phyloP scores from a whole-genome alignment of 2,797 vertebrate species.

The Scomberomorus guttatus region DNA sequence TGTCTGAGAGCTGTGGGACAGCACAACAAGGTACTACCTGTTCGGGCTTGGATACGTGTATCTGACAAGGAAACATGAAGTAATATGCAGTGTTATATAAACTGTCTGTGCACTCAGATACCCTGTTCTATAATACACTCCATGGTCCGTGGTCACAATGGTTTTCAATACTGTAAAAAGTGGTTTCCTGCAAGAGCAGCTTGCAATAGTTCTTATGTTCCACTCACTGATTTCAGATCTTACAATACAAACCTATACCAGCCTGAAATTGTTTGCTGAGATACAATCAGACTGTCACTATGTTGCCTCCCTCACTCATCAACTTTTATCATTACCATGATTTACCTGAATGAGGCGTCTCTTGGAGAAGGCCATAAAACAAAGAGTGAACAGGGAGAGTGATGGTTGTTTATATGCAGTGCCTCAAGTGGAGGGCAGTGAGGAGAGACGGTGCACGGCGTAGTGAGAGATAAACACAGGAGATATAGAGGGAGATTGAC shows the following conservation, averaged over 20 bases:
- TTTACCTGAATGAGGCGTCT: conserved; percentile 44
- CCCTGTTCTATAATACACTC: conserved; percentile 21
- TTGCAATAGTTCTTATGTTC: conserved; percentile 26
- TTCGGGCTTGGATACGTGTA: background rate
- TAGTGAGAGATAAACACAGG: conserved; percentile 60
- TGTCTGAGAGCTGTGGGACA: conserved; percentile 17
- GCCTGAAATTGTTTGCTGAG: conserved; percentile 50
- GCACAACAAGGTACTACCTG: background rate
- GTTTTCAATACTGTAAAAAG: conserved; percentile 34
- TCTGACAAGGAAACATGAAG: no score
- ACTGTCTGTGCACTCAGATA: conserved; percentile 15
- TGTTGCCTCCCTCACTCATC: conserved; percentile 50
- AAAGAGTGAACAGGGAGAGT: conserved; percentile 3
- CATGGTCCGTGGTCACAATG: conserved; percentile 20
- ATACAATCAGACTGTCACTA: conserved; percentile 43
- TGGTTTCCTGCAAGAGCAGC: conserved; percentile 41
- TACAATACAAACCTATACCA: conserved; percentile 36
- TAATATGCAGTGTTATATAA: conserved; percentile 2
- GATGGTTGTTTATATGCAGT: conserved; percentile 49
- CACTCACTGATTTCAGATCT: conserved; percentile 38
- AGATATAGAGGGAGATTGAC: conserved; percentile 61
- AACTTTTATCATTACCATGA: conserved; percentile 41
- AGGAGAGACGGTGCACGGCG: conserved; percentile 41
- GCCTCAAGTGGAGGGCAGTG: conserved; percentile 43
- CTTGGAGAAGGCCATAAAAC: conserved; percentile 34